A percentile compares a stretch with the other conserved stretches of the same genome.
phyloP scores from a whole-genome alignment of 2,888 invertebrate genomes.

The Pterobdella sp. region DNA sequence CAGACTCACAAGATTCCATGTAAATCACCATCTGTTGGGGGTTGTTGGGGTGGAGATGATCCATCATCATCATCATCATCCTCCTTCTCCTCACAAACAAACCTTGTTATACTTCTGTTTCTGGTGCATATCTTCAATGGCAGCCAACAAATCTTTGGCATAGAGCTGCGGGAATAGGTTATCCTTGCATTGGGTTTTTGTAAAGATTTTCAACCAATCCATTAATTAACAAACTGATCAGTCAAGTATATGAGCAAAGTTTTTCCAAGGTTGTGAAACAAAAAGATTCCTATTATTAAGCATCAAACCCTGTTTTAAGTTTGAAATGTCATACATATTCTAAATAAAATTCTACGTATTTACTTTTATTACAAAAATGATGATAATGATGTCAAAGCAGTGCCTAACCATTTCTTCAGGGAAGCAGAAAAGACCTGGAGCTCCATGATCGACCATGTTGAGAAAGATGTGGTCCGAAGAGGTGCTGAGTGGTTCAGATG shows the following conservation, averaged over 20 bases:
- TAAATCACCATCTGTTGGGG: conserved; percentile 56
- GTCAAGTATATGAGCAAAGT: no score
- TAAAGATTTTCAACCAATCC: no score
- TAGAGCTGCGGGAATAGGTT: conserved; percentile 47
- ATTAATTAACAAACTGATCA: no score
- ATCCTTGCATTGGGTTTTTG: no score
- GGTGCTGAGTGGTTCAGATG: conserved; percentile 48
- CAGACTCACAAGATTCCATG: conserved; percentile 60
- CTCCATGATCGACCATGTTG: conserved; percentile 61
- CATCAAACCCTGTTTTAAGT: no score
- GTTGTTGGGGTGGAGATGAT: no score
- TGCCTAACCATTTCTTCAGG: no score
- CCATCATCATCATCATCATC: conserved; percentile 2
- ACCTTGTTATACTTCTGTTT: conserved; percentile 54
- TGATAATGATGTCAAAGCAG: neutral
- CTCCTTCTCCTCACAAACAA: conserved; percentile 27
- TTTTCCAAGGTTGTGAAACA: no score
- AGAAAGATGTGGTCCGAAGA: conserved; percentile 59
- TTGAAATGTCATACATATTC: no score
- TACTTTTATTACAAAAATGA: no score
- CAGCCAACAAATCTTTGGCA: conserved; percentile 48
- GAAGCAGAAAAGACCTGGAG: conserved; percentile 57
- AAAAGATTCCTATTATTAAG: no score
- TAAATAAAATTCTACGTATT: no score
- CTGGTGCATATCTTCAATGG: conserved; percentile 52